phyloP scores from a whole-genome alignment of 2,888 invertebrate species.

The Diarsia mendica region DNA sequence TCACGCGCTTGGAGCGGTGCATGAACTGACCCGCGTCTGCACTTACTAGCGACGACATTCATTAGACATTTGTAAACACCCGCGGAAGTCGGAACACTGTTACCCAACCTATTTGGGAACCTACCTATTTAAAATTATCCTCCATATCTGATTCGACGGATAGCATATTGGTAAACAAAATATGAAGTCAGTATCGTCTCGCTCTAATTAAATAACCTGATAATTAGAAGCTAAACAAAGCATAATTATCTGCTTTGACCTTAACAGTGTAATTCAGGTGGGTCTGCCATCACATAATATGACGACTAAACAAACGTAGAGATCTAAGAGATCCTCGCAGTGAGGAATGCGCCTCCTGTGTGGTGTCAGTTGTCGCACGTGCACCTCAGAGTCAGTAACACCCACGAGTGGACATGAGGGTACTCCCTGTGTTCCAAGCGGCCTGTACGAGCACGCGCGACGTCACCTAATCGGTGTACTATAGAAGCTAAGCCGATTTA shows the following conservation, averaged over 20 bases:
- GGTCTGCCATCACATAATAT: not conserved
- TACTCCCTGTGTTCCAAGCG: not conserved
- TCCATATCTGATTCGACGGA: not conserved
- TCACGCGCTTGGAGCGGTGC: not conserved
- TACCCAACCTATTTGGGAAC: not conserved
- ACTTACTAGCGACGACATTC: constrained; percentile 10
- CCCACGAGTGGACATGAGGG: not conserved
- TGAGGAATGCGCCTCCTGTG: not conserved
- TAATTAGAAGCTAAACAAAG: not conserved
- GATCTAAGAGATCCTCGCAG: not conserved
- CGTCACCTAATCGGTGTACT: constrained; percentile 8
- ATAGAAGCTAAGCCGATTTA: constrained; percentile 42
- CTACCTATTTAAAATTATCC: not conserved
- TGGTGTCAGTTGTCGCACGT: not conserved
- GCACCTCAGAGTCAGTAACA: not conserved
- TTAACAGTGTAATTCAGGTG: no score
- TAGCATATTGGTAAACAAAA: not conserved
- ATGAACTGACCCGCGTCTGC: not conserved
- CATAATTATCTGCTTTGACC: not conserved
- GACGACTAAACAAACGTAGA: not conserved
- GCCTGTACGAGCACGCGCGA: no score
- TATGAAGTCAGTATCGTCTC: not conserved
- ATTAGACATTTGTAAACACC: constrained; percentile 10
- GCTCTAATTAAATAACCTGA: not conserved
- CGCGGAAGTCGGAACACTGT: constrained; percentile 1